Base-by-base conservation (phyloP, 2,888 invertebrate species). In the Macrophya annulata region DNA sequence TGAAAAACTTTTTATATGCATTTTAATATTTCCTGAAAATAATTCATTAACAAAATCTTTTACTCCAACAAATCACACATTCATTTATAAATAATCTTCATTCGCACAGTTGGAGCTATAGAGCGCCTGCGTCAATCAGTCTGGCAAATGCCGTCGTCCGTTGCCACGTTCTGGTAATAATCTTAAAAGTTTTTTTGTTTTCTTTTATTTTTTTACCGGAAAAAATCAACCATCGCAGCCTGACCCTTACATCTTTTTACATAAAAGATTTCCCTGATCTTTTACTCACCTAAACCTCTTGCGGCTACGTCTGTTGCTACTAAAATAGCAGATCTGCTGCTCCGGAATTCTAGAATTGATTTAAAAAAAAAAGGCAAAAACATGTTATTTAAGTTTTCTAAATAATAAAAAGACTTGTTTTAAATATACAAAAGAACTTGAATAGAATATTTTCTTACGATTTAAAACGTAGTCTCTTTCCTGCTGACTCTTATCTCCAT, bases 291-390 rank as follows among this genome's bases (percentile, higher is more conserved):
- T 93, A 95, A 92, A 88, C 95, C 95, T 88, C 95, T 93, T 9
- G 96, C 95, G 62, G 96, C 96, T 68, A 96, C 96, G 91, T 96
- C 96, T 82, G 96, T 96, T 72, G 96, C 96, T 76, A 96, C 94
- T 88, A 96, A 92, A 88, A 96, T 95, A 43, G 95, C 94, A 68
- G 94, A 94, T 90, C 94, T 94, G 88, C 95, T 95, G 88, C 90
- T 91, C 87, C 95, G 94, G 93, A 96, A 96, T 90, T 96, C 94
- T 92, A 84, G 8, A 85, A 77, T 51, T 37, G 3, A 37, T 21
- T 17, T 1, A 9, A 74, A 21, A n/a, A 74, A 21, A 74, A 4
- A 10, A 21, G 12, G 10, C 4, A 40, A n/a, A 40, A 40, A 72
- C n/a, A 43, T 17, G n/a, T 31, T 10, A 8, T 6, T 17, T 0